Evolutionary conservation across 2,113 vertebrate genomes (phyloP).

Genomic region (Tragelaphus strepsiceros): DNA sequence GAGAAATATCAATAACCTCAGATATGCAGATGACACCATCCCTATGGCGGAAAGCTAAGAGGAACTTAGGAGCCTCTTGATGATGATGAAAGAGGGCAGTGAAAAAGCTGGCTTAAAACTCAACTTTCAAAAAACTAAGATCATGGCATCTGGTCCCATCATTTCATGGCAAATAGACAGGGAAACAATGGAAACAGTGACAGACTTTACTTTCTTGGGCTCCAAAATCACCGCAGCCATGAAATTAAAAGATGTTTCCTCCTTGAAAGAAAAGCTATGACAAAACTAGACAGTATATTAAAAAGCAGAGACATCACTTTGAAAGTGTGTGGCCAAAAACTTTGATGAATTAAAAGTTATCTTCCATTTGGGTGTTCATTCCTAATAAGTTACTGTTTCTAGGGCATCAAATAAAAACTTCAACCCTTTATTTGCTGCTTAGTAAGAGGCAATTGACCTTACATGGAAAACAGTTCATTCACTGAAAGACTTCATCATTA

Average conservation of each 20-base stretch:
- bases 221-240: not conserved
- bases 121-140: not conserved
- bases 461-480: not conserved
- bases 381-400: not conserved
- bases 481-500: not conserved
- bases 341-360: conserved; percentile 11
- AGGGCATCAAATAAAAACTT: not conserved
- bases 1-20: not conserved
- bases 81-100: not conserved
- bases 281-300: not conserved
- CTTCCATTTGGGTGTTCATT: not conserved
- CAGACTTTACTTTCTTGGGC: not conserved
- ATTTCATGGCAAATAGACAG: not conserved
- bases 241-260: not conserved
- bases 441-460: not conserved
- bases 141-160: not conserved
- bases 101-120: not conserved
- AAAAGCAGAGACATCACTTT: not conserved
- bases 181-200: not conserved
- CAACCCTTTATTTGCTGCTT: not conserved
- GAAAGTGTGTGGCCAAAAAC: not conserved
- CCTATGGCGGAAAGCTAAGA: not conserved
- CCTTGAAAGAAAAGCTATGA: not conserved
- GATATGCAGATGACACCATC: not conserved
- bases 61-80: not conserved